A percentile compares a stretch with the other conserved stretches of the same genome.
Conservation (phyloP, 1,140 invertebrate genomes). For the Harpegnathos saltator region DNA sequence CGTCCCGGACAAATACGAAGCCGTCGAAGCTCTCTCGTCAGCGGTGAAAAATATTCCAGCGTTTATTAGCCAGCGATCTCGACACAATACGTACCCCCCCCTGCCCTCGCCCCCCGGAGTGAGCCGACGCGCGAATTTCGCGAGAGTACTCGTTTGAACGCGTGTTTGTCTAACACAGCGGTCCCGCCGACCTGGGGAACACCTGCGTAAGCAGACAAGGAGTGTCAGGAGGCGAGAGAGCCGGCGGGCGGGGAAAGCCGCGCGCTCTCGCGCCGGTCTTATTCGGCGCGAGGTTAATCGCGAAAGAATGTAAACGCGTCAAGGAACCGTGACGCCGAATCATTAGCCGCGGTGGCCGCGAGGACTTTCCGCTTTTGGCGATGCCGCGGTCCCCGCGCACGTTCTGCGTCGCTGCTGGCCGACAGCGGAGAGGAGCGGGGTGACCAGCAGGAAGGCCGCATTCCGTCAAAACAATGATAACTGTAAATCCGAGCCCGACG, state of each 20-base stretch:
- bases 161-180: slow-evolving; percentile 17
- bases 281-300: slow-evolving; percentile 31
- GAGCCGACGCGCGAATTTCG: background rate
- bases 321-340: slow-evolving; percentile 31
- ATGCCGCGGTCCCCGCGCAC: background rate
- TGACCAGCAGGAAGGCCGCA: slow-evolving; percentile 68
- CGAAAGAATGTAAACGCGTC: slow-evolving; percentile 27
- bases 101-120: background rate
- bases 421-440: slow-evolving; percentile 64
- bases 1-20: too few relatives aligned
- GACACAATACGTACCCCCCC: background rate
- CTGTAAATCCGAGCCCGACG: slow-evolving; percentile 55
- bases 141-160: slow-evolving; percentile 15
- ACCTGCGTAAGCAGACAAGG: slow-evolving; percentile 32
- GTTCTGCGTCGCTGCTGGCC: too few relatives aligned
- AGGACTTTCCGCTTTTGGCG: slow-evolving; percentile 60
- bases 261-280: too few relatives aligned
- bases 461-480: slow-evolving; percentile 75
- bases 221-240: too few relatives aligned
- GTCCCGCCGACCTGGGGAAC: background rate
- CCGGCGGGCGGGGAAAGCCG: too few relatives aligned
- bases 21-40: too few relatives aligned
- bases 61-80: too few relatives aligned
- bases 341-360: background rate
- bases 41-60: too few relatives aligned